Conservation (phyloP, 2,797 vertebrate genomes). For the Strix occidentalis region DNA sequence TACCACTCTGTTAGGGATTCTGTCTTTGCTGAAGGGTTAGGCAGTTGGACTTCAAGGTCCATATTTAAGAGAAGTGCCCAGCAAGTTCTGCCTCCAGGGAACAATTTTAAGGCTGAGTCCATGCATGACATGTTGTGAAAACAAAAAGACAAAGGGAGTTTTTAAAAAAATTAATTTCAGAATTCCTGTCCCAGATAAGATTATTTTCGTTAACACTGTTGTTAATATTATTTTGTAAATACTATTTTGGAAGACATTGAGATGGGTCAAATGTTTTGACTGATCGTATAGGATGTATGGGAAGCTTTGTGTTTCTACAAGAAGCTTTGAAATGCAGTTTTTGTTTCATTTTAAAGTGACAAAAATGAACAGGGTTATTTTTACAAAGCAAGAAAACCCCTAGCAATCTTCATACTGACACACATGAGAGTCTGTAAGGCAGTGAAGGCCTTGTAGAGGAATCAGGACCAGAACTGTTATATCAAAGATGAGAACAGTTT, state of each 20-base stretch:
- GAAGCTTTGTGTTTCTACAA: not conserved
- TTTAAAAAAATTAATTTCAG: not conserved
- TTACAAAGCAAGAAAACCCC: not conserved
- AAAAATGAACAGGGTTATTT: not conserved
- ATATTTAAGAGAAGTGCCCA: not conserved
- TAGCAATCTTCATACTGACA: not conserved
- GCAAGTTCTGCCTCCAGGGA: not conserved
- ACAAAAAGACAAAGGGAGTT: not conserved
- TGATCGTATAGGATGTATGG: rapidly evolving
- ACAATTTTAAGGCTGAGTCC: not conserved
- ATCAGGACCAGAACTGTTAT: not conserved
- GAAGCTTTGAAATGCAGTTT: not conserved
- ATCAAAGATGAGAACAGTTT: not conserved
- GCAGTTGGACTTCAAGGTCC: not conserved
- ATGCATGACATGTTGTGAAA: not conserved
- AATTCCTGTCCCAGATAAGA: not conserved
- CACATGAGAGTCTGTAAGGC: not conserved
- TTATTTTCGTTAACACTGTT: not conserved
- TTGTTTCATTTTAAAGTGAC: not conserved
- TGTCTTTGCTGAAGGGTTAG: not conserved
- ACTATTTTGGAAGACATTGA: not conserved
- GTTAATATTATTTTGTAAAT: not conserved
- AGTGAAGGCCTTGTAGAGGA: not conserved
- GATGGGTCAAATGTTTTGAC: not conserved
- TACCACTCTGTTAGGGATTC: not conserved